Evolutionary conservation across 2,113 vertebrate species (phyloP).

Genomic region (Peromyscus maniculatus): DNA sequence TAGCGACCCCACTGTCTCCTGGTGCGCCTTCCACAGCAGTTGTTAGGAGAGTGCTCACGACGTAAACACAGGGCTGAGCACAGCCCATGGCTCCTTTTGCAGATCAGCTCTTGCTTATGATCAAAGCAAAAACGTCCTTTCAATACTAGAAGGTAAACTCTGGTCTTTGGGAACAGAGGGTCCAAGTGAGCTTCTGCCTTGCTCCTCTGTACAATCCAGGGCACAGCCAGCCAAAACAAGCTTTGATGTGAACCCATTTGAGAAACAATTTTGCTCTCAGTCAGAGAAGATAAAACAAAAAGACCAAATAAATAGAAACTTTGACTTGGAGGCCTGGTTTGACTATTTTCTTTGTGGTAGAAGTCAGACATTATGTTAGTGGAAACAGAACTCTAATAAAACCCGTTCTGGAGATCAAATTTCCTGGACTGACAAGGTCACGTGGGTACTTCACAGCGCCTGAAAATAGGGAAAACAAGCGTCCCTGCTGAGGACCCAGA

Average conservation of each 20-base stretch:
- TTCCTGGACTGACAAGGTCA: not conserved
- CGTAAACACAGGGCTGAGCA: not conserved
- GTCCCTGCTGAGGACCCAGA: not conserved
- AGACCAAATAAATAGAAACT: not conserved
- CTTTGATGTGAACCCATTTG: not conserved
- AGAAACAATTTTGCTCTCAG: not conserved
- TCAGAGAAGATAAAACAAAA: not conserved
- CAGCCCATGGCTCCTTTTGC: not conserved
- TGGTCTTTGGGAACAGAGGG: not conserved
- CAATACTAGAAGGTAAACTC: not conserved
- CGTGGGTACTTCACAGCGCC: not conserved
- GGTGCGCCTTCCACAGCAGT: no score
- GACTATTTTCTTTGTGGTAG: not conserved
- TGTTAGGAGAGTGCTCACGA: no score
- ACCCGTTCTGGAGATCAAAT: not conserved
- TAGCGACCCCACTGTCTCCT: accelerated
- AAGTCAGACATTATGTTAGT: not conserved
- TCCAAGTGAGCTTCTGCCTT: not conserved
- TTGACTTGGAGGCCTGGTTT: not conserved
- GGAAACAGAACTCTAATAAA: not conserved
- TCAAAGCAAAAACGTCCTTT: slow-evolving; percentile 17
- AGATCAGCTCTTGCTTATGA: not conserved
- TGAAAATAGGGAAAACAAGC: not conserved
- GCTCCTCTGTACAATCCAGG: not conserved
- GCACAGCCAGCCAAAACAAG: not conserved